phyloP scores from a whole-genome alignment of 1,140 invertebrate species.

The Conus betulinus region DNA sequence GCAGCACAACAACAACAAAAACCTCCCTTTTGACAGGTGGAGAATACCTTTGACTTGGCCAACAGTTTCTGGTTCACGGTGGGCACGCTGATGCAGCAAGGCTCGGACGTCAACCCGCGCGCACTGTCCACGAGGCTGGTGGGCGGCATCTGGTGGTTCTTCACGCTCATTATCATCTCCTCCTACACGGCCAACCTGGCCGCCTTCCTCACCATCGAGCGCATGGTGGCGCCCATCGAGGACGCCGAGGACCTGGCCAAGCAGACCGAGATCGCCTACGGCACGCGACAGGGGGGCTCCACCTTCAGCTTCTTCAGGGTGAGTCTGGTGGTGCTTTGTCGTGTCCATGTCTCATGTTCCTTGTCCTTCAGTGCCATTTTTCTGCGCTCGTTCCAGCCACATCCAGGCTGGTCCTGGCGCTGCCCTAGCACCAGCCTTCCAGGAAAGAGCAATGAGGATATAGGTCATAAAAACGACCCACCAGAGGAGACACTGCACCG shows the following conservation, averaged over 20 bases:
- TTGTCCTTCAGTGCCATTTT: too few species aligned
- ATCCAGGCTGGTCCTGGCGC: too few species aligned
- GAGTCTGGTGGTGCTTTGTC: slow-evolving; percentile 46
- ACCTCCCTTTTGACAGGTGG: slow-evolving; percentile 62
- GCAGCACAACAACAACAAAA: too few species aligned
- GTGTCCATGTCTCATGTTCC: too few species aligned
- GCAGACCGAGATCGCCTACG: slow-evolving; percentile 95
- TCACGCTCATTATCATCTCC: slow-evolving; percentile 98
- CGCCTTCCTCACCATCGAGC: slow-evolving; percentile 97
- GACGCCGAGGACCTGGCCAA: slow-evolving; percentile 95
- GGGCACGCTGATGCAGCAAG: slow-evolving; percentile 76
- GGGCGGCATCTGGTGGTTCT: slow-evolving; percentile 96
- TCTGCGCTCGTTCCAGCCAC: too few species aligned
- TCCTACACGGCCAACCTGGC: slow-evolving; percentile 99
- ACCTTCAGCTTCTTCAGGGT: slow-evolving; percentile 98
- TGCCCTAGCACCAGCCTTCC: too few species aligned
- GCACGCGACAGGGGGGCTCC: slow-evolving; percentile 93
- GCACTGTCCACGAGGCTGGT: slow-evolving; percentile 73
- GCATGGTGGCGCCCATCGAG: slow-evolving; percentile 97
- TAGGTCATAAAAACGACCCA: too few species aligned
- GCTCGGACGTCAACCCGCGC: slow-evolving; percentile 72
- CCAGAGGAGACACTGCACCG: too few species aligned
- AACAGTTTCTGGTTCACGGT: slow-evolving; percentile 77
- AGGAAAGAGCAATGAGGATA: too few species aligned
- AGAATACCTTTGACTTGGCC: slow-evolving; percentile 81